phyloP scores from a whole-genome alignment of 2,888 invertebrate genomes.

The Thymelicus sylvestris region DNA sequence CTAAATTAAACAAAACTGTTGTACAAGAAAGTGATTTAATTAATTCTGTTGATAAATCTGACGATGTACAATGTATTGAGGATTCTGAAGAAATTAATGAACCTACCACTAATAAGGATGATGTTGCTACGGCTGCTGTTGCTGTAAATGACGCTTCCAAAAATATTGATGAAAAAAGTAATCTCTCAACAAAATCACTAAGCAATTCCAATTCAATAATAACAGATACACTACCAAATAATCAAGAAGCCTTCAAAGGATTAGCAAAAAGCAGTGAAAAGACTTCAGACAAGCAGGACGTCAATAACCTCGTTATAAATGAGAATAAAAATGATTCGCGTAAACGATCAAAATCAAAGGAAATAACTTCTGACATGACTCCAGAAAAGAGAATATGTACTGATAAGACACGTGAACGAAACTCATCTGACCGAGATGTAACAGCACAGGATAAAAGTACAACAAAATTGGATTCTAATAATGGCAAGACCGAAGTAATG shows the following conservation, averaged over 20 bases:
- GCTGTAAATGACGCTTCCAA: constrained; percentile 17
- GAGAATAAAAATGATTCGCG: constrained; percentile 29
- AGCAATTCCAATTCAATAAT: constrained; percentile 52
- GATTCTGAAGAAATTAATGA: constrained; percentile 33
- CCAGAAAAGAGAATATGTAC: not conserved
- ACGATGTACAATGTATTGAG: constrained; percentile 21
- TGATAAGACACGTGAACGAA: not conserved
- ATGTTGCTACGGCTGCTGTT: constrained; percentile 21
- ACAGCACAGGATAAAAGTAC: not conserved
- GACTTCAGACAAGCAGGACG: constrained; percentile 7
- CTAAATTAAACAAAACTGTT: not conserved
- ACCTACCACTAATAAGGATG: constrained; percentile 28
- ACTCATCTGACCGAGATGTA: not conserved
- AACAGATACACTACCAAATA: constrained; percentile 70
- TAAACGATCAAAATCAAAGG: constrained; percentile 43
- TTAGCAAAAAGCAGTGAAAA: constrained; percentile 31
- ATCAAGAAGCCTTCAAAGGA: constrained; percentile 65
- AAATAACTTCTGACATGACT: constrained; percentile 21
- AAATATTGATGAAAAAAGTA: constrained; percentile 27
- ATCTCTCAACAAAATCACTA: constrained; percentile 41
- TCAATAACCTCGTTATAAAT: constrained; percentile 21
- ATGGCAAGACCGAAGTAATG: not conserved
- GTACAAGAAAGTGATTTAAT: constrained; percentile 3
- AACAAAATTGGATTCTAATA: not conserved
- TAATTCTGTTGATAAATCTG: constrained; percentile 13